phyloP scores from a whole-genome alignment of 2,113 vertebrate species.

The Eubucco bourcierii region DNA sequence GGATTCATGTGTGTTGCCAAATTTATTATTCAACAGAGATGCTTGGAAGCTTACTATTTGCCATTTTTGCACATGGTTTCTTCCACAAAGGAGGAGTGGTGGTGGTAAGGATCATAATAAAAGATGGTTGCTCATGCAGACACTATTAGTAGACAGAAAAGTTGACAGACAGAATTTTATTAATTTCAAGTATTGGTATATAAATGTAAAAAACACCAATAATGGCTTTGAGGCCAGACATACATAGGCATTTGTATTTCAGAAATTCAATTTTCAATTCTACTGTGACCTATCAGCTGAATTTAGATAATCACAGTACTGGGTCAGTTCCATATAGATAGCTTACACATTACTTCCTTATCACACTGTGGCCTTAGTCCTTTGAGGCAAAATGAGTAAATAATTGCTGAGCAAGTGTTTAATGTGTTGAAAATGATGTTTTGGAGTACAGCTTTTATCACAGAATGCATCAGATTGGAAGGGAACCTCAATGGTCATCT shows the following conservation, averaged over 20 bases:
- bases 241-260: neutral
- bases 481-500: too few relatives aligned
- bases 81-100: neutral
- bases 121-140: slow-evolving; percentile 33
- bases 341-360: neutral
- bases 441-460: neutral
- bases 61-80: neutral
- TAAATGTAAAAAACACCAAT: slow-evolving; percentile 2
- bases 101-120: slow-evolving; percentile 8
- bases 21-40: slow-evolving; percentile 11
- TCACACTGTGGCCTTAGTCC: neutral
- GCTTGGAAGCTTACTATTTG: slow-evolving; percentile 3
- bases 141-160: neutral
- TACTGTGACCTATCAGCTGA: neutral
- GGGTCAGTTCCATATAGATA: neutral
- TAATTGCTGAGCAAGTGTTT: neutral
- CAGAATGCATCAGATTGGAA: too few relatives aligned
- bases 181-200: neutral
- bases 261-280: neutral
- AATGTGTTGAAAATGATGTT: neutral
- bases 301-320: neutral
- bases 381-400: neutral
- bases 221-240: neutral
- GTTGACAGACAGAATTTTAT: neutral
- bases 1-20: neutral